Evolutionary conservation across 2,113 vertebrate genomes (phyloP).

Genomic region (Coturnix japonica): DNA sequence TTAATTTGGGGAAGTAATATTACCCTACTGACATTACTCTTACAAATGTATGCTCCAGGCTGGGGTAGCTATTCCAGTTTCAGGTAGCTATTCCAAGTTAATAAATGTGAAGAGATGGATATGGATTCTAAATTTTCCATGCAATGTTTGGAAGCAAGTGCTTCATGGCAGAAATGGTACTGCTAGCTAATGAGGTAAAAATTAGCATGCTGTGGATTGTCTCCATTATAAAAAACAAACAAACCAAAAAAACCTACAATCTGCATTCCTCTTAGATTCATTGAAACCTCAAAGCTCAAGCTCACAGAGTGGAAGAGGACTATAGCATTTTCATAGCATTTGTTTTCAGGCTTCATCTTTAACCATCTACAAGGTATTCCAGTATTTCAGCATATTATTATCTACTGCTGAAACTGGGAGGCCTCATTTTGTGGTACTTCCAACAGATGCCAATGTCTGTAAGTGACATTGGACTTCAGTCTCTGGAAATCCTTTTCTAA

Average conservation of each 20-base stretch:
- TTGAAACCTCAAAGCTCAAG: background rate
- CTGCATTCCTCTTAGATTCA: background rate
- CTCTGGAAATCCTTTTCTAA: background rate
- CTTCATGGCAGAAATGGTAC: background rate
- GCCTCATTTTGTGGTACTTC: background rate
- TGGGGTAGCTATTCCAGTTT: background rate
- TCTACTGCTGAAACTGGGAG: background rate
- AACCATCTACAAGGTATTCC: background rate
- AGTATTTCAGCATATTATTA: background rate
- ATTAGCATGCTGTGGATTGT: background rate
- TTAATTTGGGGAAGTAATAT: background rate
- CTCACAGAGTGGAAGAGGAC: background rate
- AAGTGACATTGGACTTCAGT: background rate
- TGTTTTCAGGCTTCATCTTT: background rate
- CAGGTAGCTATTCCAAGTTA: background rate
- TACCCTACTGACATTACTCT: background rate
- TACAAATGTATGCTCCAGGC: background rate
- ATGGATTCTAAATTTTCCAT: background rate
- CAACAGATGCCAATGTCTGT: background rate
- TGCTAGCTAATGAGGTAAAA: background rate
- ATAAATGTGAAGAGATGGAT: background rate
- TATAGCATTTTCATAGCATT: fast-evolving
- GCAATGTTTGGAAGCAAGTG: background rate
- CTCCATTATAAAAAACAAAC: background rate
- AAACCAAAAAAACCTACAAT: no score